Conservation (phyloP, 2,113 vertebrate genomes). For the Oreochromis tanganicae region DNA sequence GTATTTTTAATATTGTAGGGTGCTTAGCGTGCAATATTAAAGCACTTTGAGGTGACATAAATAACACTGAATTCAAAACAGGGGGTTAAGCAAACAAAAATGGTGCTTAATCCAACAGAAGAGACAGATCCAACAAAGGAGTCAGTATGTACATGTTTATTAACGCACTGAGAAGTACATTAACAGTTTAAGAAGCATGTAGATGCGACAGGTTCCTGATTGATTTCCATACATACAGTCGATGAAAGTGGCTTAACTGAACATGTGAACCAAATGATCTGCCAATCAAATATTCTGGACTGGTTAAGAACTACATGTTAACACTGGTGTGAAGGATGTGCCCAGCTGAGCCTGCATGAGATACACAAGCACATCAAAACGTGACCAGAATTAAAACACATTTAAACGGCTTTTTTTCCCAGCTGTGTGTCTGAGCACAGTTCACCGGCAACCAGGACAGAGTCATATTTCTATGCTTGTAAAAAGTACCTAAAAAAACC, state of each 20-base stretch:
- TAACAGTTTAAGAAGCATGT: not conserved
- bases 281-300: not conserved
- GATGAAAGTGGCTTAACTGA: not conserved
- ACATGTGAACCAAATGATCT: not conserved
- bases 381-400: not conserved
- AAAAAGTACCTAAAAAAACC: not conserved
- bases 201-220: not conserved
- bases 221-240: not conserved
- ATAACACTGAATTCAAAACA: not conserved
- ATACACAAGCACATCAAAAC: not conserved
- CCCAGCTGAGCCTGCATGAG: not conserved
- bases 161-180: conserved; percentile 43
- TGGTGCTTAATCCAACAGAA: not conserved
- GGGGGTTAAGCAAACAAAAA: not conserved
- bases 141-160: conserved; percentile 53
- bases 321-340: not conserved
- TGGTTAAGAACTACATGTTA: not conserved
- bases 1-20: not conserved
- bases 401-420: not conserved
- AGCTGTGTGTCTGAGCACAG: not conserved
- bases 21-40: not conserved
- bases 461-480: not conserved
- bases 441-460: not conserved
- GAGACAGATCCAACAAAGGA: not conserved
- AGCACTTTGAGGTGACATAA: not conserved